Evolutionary conservation across 37 sponge, comb jelly and placozoan genomes (phyloP), one percentile per base, ranked within the genome.

Genomic region (Ephydatia muelleri): DNA sequence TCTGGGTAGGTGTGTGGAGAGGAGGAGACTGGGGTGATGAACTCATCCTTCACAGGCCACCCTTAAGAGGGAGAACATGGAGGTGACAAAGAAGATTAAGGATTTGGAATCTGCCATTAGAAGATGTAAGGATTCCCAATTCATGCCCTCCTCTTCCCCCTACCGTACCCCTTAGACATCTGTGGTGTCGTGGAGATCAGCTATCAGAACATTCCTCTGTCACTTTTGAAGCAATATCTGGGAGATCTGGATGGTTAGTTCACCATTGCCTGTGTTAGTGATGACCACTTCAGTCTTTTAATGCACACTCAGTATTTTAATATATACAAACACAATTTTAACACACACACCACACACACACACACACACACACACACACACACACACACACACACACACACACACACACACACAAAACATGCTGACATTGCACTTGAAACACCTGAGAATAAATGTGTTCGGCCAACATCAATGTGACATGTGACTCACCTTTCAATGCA

Each of bases 101-200:
- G 65, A 40, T 12, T 86, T 86, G 37, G 65, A 86, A 34, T 73
- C 77, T 2, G 78, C 82, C 38, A 75, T 81, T n/a, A 81, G 87
- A 34, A 70, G 57, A 12, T 90, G 91, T 90, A 38, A 85, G 87
- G 47, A 43, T 25, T 40, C 49, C n/a, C n/a, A 2, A 3, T n/a
- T 4, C n/a, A 5, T 69, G 9, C 25, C 68, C 13, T 1, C 43
- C 70, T 11, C 13, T 21, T 67, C 34, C 31, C 68, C 68, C 43
- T 38, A 22, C 83, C 25, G 29, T 13, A 0, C 31, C 36, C 68
- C 31, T 9, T 67, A 92, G 92, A 82, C 64, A 84, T 92, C 12
- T 80, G 85, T 38, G 70, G 76, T 64, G 40, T 92, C 0, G 40
- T 92, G 64, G 80, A 92, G n/a, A 68, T 80, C 23, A 85, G 84